A percentile compares a stretch with the other conserved stretches of the same genome.
Conservation (phyloP, 2,888 invertebrate species). For the Ethmia dodecea region DNA sequence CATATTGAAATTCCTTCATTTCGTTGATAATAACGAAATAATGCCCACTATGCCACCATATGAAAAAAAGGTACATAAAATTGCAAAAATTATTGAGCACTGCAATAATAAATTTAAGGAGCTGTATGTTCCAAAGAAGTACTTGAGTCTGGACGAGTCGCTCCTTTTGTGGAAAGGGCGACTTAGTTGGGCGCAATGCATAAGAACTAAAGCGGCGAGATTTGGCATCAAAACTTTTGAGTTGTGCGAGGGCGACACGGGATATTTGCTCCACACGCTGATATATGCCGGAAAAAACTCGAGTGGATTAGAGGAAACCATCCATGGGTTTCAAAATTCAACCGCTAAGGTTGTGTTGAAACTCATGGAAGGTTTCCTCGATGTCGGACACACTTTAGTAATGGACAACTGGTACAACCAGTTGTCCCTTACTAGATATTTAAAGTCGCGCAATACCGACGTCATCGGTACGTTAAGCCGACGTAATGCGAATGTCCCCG, state of each 20-base stretch:
- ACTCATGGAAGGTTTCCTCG: slow-evolving; percentile 11
- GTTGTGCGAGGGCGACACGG: slow-evolving; percentile 7
- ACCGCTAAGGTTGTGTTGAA: slow-evolving; percentile 18
- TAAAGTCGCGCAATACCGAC: slow-evolving; percentile 13
- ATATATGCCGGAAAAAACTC: not conserved
- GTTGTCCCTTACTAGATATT: slow-evolving; percentile 4
- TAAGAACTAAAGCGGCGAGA: slow-evolving; percentile 16
- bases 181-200: slow-evolving; percentile 16
- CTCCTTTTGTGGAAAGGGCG: slow-evolving; percentile 21
- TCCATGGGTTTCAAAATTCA: slow-evolving; percentile 14
- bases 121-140: not conserved
- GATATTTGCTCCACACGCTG: slow-evolving; percentile 9
- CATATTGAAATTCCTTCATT: slow-evolving; percentile 17
- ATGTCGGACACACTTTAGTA: slow-evolving; percentile 15
- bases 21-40: slow-evolving; percentile 17
- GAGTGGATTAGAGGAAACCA: slow-evolving; percentile 1
- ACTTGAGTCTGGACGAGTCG: slow-evolving; percentile 14
- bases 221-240: slow-evolving; percentile 19
- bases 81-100: slow-evolving; percentile 14
- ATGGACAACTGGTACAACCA: slow-evolving; percentile 21
- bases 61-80: slow-evolving; percentile 14
- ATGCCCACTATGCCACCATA: slow-evolving; percentile 4
- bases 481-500: slow-evolving; percentile 4
- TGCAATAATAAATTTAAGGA: not conserved
- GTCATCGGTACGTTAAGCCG: slow-evolving; percentile 16